These are phyloP conservation scores for Drosophila suboccidentalis DNA, from an alignment of 2,888 invertebrate genomes.

Conservation along the genomic window DNA sequence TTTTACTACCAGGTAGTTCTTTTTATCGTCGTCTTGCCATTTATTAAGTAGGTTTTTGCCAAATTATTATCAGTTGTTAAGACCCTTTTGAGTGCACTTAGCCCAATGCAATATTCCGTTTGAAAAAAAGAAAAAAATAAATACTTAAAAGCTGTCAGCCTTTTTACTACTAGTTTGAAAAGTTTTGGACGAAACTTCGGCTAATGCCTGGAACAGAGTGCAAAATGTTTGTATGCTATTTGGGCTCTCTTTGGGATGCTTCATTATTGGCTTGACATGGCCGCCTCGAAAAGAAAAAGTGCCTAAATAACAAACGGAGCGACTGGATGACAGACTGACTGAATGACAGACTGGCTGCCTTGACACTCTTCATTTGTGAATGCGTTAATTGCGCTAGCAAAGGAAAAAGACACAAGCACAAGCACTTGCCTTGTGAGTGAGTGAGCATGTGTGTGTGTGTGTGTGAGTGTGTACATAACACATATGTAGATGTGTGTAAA, in stretches of 20 bases:
- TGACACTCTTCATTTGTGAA: slow-evolving; percentile 81
- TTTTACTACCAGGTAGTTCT: neutral
- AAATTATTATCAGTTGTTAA: slow-evolving; percentile 41
- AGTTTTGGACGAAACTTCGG: slow-evolving; percentile 37
- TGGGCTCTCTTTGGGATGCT: slow-evolving; percentile 18
- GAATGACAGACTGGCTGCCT: slow-evolving; percentile 57
- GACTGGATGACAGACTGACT: slow-evolving; percentile 16
- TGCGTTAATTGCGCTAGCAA: slow-evolving; percentile 77
- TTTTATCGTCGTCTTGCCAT: slow-evolving; percentile 5
- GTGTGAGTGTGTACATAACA: slow-evolving; percentile 40
- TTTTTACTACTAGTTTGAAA: slow-evolving; percentile 46
- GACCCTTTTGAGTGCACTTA: slow-evolving; percentile 36
- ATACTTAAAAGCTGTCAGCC: slow-evolving; percentile 9
- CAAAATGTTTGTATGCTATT: slow-evolving; percentile 2
- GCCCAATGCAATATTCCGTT: slow-evolving; percentile 40
- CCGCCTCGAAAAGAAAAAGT: slow-evolving; percentile 29
- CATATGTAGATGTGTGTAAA: slow-evolving; percentile 47
- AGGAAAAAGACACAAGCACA: slow-evolving; percentile 52
- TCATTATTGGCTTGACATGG: slow-evolving; percentile 49
- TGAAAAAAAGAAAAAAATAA: slow-evolving; percentile 13
- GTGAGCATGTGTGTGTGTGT: slow-evolving; percentile 18
- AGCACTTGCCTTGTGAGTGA: slow-evolving; percentile 29
- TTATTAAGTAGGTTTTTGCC: slow-evolving; percentile 44
- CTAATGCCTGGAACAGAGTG: slow-evolving; percentile 16
- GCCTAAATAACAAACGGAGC: slow-evolving; percentile 44